A percentile compares a stretch with the other conserved stretches of the same genome.
Conservation (phyloP, 1,140 invertebrate genomes). For the Vanessa atalanta region DNA sequence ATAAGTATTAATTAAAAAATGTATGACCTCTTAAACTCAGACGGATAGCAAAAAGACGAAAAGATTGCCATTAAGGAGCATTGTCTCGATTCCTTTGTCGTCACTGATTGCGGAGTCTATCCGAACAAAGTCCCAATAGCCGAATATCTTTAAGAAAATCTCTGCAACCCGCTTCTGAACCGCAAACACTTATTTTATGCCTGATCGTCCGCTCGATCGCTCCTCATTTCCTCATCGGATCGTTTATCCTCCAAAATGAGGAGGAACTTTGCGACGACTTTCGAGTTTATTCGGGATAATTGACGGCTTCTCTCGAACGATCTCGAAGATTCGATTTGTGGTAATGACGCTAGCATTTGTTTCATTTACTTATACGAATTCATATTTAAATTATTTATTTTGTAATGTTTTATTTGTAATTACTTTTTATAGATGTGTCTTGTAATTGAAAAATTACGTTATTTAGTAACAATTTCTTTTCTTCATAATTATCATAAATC, state of each 20-base stretch:
- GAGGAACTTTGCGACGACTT: conserved; percentile 41
- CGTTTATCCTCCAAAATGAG: conserved; percentile 47
- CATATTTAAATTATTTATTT: neutral
- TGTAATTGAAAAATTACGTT: too few species aligned
- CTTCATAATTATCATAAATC: too few species aligned
- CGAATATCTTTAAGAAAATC: conserved; percentile 28
- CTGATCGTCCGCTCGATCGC: conserved; percentile 55
- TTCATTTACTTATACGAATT: conserved; percentile 20
- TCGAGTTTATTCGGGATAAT: conserved; percentile 27
- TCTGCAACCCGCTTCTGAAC: conserved; percentile 21
- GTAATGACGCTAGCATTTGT: conserved; percentile 18
- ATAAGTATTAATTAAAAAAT: conserved; percentile 1
- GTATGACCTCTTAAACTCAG: neutral
- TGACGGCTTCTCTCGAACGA: conserved; percentile 25
- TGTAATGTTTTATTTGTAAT: neutral
- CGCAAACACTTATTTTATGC: conserved; percentile 56
- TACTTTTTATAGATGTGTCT: too few species aligned
- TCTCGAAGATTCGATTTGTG: conserved; percentile 27
- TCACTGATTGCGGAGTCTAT: conserved; percentile 29
- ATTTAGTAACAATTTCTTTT: too few species aligned
- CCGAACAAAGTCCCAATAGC: conserved; percentile 26
- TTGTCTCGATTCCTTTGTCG: conserved; percentile 29
- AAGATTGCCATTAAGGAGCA: conserved; percentile 27
- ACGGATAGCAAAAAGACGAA: conserved; percentile 6
- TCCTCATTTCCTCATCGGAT: conserved; percentile 59